Base-by-base conservation (phyloP, 2,797 vertebrate species). In the Syngnathus rostellatus region DNA sequence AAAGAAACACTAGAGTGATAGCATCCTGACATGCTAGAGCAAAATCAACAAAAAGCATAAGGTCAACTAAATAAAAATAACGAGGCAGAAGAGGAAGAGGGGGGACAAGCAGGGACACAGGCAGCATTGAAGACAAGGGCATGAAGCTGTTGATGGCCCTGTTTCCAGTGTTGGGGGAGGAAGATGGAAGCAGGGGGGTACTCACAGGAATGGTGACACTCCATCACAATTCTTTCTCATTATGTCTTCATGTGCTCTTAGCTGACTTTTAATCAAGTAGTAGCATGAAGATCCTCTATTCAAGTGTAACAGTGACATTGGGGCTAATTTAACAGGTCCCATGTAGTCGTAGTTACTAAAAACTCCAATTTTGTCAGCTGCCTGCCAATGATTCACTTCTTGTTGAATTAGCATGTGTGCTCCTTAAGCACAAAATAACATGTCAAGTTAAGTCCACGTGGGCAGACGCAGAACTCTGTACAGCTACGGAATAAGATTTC, bases 171-270 rank as follows among this genome's bases (percentile, higher is more conserved):
- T 78, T 82, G 7, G 45, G 7, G 4, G n/a, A 10, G n/a, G 3
- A 7, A 9, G 77, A 64, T 31, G 31, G 31, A 31, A 73, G 60
- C 69, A 85, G 86, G 89, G 87, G 1, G 89, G 87, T 79, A 82
- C 81, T 43, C 86, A 83, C 88, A 89, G 90, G 87, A 89, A 88
- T 82, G 72, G 21, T 75, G 69, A 63, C 62, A 77, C 50, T 71
- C 25, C 62, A 63, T 75, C 59, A 78, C 8, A 3, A 9, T 64
- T 25, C 67, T 48, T 63, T 21, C 31, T 63, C 21, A 64, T 3
- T 40, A 50, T 53, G 17, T 19, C 17, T 12, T 40, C 10, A 12
- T 61, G 19, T 41, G 19, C 39, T n/a, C 19, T 41, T 41, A 41
- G n/a, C 57, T 3, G n/a, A 37, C 25, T 8, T 39, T 60, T 19